A percentile compares a stretch with the other conserved stretches of the same genome.
Conservation (phyloP, 2,113 vertebrate species). For the Myanophis thanlyinensis region DNA sequence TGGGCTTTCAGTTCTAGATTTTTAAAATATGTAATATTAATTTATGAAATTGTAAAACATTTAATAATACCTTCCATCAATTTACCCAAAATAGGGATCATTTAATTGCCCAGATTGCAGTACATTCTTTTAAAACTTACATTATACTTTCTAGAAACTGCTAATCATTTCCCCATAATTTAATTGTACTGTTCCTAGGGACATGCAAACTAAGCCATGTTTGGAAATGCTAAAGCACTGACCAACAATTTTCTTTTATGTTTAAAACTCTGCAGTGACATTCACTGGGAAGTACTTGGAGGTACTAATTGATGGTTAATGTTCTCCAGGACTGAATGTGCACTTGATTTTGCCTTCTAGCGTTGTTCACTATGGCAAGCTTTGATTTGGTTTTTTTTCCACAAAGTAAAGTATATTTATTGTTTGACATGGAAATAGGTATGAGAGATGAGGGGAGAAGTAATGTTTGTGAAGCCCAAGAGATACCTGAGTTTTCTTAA, state of each 20-base stretch:
- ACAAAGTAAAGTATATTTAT: neutral
- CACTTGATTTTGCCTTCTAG: neutral
- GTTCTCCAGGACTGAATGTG: too few relatives aligned
- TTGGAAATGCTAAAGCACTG: neutral
- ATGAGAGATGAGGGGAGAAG: neutral
- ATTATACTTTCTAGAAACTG: neutral
- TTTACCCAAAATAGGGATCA: neutral
- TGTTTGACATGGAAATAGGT: neutral
- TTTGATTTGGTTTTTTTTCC: neutral
- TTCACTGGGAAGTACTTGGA: neutral
- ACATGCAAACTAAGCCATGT: neutral
- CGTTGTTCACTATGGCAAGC: neutral
- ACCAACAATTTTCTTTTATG: neutral
- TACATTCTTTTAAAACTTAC: neutral
- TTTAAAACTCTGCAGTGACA: neutral
- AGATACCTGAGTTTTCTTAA: too few relatives aligned
- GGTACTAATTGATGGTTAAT: neutral
- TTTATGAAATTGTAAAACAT: too few relatives aligned
- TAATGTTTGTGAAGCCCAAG: neutral
- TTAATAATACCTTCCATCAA: neutral
- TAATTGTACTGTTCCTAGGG: neutral
- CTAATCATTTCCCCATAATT: neutral
- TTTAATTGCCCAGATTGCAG: neutral
- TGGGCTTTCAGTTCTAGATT: neutral
- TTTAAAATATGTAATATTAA: too few relatives aligned